A percentile compares a stretch with the other conserved stretches of the same genome.
Conservation (phyloP, 2,113 vertebrate species). For the Pagrus major region DNA sequence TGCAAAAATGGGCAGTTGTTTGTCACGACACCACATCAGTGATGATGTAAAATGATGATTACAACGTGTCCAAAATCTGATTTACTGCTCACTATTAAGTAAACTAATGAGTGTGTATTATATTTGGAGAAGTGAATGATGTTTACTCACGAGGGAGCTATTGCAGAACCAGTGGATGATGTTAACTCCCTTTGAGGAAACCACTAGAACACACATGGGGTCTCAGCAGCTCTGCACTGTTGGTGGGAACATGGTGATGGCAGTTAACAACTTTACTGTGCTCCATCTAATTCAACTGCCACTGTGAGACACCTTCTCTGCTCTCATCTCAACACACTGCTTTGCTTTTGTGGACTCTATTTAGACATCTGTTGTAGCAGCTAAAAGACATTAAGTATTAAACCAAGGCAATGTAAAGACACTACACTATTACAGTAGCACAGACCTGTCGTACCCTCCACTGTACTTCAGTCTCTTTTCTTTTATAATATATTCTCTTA, state of each 20-base stretch:
- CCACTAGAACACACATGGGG: background rate
- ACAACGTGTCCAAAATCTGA: background rate
- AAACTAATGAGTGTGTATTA: background rate
- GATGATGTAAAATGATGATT: background rate
- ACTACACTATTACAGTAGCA: conserved; percentile 18
- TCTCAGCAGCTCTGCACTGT: background rate
- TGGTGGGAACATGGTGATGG: background rate
- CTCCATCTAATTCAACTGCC: background rate
- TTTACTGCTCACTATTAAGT: background rate
- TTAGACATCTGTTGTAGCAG: conserved; percentile 37
- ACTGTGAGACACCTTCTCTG: background rate
- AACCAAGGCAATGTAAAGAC: conserved; percentile 28
- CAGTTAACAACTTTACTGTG: background rate
- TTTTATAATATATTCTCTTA: conserved; percentile 32
- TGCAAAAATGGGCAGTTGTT: background rate
- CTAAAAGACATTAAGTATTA: conserved; percentile 13
- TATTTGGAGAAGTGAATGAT: no score
- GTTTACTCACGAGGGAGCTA: background rate
- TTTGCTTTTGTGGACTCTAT: background rate
- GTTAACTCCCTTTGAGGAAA: background rate
- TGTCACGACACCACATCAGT: background rate
- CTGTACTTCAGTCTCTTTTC: conserved; percentile 8
- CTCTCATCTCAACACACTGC: background rate
- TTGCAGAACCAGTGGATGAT: background rate
- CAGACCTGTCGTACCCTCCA: background rate